Base-by-base conservation (phyloP, 2,797 vertebrate species). In the Somateria mollissima region DNA sequence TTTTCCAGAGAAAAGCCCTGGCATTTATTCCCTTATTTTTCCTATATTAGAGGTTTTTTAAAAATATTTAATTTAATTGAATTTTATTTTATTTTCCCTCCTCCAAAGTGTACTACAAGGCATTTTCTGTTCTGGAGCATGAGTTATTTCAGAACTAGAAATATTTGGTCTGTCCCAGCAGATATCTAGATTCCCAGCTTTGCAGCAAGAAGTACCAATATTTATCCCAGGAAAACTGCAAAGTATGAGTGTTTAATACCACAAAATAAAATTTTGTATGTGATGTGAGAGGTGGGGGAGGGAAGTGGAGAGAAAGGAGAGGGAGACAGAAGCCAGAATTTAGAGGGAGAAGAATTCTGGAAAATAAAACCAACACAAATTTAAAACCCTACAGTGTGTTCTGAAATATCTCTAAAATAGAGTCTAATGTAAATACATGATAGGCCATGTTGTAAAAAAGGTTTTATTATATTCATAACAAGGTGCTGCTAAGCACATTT, bases 391-490 rank as follows among this genome's bases (percentile, higher is more conserved):
- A 39, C 8, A 45, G 3, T 54, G 49, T 57, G 21, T 83, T 87
- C 67, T 89, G 39, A 87, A 92, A 65, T 64, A 45, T 21, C 49
- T 76, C n/a, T 82, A n/a, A 82, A 93, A 32, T 4, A 32, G 25
- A 73, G 18, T 36, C 8, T 71, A 72, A 89, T 22, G 32, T 74
- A 93, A 87, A 90, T 71, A 83, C 34, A 61, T 43, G 39, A 82
- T 74, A 79, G 45, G 5, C 20, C 14, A 28, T 54, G 43, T 34
- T 37, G 30, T 92, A 89, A 87, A 87, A 81, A 81, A 71, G 5
- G 7, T 89, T 95, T 95, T 90, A 87, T 49, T 67, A 24, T 92
- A 74, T 73, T 89, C 20, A 67, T 64, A 90, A 90, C 57, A 90
- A 83, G 53, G 74, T 67, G 47, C 49, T 87, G 64, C 81, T 1